These are phyloP conservation scores for Lepidurus arcticus DNA, from an alignment of 1,140 invertebrate genomes.

Conservation along the genomic window DNA sequence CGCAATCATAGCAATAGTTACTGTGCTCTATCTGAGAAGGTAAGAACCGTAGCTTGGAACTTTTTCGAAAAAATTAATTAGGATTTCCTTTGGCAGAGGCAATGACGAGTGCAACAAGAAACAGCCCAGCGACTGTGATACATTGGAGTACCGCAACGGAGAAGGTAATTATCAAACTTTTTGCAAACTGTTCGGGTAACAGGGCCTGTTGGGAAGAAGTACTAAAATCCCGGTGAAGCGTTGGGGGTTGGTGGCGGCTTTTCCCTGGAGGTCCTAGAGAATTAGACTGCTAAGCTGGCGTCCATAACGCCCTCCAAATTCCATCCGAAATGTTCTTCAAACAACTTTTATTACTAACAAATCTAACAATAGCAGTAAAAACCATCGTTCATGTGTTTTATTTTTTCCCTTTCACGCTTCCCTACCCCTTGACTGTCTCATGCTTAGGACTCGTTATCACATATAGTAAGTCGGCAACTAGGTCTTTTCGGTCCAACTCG, in stretches of 20 bases:
- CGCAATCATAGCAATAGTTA: conserved; percentile 59
- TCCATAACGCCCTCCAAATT: conserved; percentile 14
- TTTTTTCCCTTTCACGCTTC: conserved; percentile 32
- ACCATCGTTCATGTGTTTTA: conserved; percentile 26
- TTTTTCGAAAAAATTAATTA: conserved; percentile 33
- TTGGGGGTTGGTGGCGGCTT: neutral
- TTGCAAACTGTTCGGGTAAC: neutral
- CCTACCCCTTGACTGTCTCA: neutral
- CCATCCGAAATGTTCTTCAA: neutral
- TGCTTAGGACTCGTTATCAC: conserved; percentile 69
- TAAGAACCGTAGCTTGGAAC: neutral
- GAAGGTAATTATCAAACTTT: conserved; percentile 54
- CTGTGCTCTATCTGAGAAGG: conserved; percentile 34
- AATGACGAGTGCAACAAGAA: conserved; percentile 93
- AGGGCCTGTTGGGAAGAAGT: neutral
- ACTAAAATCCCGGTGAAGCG: neutral
- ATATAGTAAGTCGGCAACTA: conserved; percentile 65
- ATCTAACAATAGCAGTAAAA: conserved; percentile 19
- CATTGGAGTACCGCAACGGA: conserved; percentile 82
- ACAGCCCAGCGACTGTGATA: conserved; percentile 84
- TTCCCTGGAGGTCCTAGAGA: neutral
- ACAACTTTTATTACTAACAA: neutral
- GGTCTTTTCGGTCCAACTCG: neutral
- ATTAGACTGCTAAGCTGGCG: neutral
- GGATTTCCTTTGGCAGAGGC: conserved; percentile 55